These are phyloP conservation scores for Pangasius krempfi DNA, from an alignment of 2,797 vertebrate species.

Conservation along the genomic window DNA sequence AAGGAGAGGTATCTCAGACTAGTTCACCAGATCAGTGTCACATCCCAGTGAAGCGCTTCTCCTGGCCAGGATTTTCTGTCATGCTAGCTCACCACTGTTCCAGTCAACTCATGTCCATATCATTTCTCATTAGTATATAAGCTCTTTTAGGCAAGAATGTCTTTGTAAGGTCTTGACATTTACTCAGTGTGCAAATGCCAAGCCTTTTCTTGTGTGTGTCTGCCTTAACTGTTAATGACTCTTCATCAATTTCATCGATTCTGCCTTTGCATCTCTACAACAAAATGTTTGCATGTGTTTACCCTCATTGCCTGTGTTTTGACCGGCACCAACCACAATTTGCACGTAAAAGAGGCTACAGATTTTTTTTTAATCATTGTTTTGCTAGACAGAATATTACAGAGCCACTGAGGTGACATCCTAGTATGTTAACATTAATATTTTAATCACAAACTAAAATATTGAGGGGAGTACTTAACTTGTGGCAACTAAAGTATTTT, in stretches of 20 bases:
- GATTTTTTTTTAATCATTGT: neutral
- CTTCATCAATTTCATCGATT: neutral
- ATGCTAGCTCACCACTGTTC: neutral
- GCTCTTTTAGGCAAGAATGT: neutral
- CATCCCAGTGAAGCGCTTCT: neutral
- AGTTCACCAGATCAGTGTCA: neutral
- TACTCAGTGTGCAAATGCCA: neutral
- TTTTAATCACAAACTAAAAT: neutral
- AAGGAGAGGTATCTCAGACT: neutral
- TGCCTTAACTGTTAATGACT: conserved; percentile 9
- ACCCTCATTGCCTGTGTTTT: neutral
- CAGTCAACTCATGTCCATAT: neutral
- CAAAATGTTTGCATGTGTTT: neutral
- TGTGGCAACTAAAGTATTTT: neutral
- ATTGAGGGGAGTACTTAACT: neutral
- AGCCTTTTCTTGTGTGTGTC: neutral
- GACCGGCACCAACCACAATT: neutral
- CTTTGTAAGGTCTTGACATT: neutral
- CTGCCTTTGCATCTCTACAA: neutral
- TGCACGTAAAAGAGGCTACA: neutral
- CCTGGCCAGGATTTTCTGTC: neutral
- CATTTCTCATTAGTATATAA: conserved; percentile 14
- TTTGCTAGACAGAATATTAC: neutral
- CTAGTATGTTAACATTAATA: too few relatives aligned
- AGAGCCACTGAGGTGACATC: neutral